Evolutionary conservation across 2,888 invertebrate genomes (phyloP).

Genomic region (Andricus quercusramuli): DNA sequence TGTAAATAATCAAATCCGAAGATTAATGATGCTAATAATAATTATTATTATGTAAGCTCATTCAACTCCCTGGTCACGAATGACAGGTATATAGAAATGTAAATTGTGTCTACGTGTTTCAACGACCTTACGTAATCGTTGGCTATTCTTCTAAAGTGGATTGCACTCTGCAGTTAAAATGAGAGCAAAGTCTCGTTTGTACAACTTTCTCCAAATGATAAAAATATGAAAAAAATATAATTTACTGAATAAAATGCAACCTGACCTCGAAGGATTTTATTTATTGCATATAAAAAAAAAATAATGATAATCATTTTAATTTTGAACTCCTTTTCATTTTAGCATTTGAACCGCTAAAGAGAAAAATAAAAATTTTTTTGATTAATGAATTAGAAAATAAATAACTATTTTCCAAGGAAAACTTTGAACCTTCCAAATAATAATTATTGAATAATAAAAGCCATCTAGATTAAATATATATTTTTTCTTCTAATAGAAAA

Average conservation of each 20-base stretch:
- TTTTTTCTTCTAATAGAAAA: no score
- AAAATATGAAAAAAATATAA: background rate
- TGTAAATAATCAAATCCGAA: no score
- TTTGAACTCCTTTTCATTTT: no score
- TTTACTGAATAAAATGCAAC: background rate
- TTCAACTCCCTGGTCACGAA: constrained; percentile 18
- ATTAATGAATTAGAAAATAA: no score
- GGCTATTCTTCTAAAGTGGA: constrained; percentile 30
- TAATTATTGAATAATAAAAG: no score
- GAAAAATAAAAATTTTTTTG: no score
- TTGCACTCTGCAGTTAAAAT: constrained; percentile 16
- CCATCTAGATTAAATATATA: no score
- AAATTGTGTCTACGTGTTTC: constrained; percentile 19
- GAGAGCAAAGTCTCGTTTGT: constrained; percentile 17
- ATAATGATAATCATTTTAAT: no score
- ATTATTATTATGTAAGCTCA: background rate
- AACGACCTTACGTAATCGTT: constrained; percentile 23
- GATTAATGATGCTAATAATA: background rate
- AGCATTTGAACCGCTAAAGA: no score
- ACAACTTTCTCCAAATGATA: constrained; percentile 26
- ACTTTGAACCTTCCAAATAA: no score
- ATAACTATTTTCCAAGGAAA: no score
- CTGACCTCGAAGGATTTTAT: background rate
- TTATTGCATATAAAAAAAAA: no score
- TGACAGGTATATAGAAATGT: constrained; percentile 15